Percentiles rank a stretch among this genome's conserved stretches.
These are phyloP conservation scores for Brachionus asplanchnoidis DNA, from an alignment of 1,140 invertebrate genomes.

Conservation along the genomic window DNA sequence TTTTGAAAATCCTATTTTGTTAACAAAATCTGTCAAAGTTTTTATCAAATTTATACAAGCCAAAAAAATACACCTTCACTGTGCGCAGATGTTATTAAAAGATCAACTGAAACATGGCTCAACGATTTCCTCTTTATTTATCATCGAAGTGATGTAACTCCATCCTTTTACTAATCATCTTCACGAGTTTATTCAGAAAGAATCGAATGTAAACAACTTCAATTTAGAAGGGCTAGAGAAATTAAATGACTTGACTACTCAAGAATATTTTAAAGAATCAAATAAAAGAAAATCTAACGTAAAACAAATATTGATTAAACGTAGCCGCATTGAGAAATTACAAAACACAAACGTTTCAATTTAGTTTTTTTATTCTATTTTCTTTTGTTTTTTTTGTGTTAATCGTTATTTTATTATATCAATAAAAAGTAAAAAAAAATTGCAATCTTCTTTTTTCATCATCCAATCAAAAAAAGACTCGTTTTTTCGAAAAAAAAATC, in stretches of 20 bases:
- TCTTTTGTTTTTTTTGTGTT: background rate
- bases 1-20: background rate
- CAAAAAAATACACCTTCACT: background rate
- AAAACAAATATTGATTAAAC: background rate
- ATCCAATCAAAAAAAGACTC: too few species aligned
- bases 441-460: too few species aligned
- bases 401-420: conserved; percentile 43
- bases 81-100: background rate
- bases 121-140: background rate
- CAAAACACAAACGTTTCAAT: background rate
- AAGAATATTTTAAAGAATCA: background rate
- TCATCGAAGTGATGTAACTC: background rate
- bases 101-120: background rate
- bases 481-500: too few species aligned
- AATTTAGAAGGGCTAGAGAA: too few species aligned
- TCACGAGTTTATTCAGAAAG: too few species aligned
- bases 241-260: too few species aligned
- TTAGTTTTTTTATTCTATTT: background rate
- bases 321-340: background rate
- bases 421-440: conserved; percentile 53
- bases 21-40: background rate
- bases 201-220: too few species aligned
- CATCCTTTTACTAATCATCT: too few species aligned
- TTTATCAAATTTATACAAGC: background rate
- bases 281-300: background rate